Conservation (phyloP, 2,113 vertebrate genomes). For the Coptodon bakossiorum region DNA sequence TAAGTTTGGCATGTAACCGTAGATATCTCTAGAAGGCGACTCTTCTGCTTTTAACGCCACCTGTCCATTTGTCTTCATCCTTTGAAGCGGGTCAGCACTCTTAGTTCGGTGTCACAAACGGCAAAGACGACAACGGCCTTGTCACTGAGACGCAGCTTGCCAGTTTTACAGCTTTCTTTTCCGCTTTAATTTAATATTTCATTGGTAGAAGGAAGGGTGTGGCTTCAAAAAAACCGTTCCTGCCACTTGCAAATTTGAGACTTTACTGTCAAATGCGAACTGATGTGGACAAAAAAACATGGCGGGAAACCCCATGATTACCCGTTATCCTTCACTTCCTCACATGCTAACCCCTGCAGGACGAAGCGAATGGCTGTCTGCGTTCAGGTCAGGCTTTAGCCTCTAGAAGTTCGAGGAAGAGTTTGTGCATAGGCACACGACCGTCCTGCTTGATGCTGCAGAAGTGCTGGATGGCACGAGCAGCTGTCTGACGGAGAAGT, state of each 20-base stretch:
- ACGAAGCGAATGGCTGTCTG: not conserved
- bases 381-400: conserved; percentile 86
- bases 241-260: conserved; percentile 19
- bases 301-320: conserved; percentile 14
- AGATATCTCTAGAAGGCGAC: conserved; percentile 36
- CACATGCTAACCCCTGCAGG: not conserved
- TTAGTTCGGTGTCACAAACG: not conserved
- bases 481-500: conserved; percentile 90
- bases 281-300: conserved; percentile 31
- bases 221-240: not conserved
- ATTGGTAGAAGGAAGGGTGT: not conserved
- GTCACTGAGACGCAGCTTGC: not conserved
- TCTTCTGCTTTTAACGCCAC: conserved; percentile 4
- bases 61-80: not conserved
- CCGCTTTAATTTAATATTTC: not conserved
- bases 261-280: conserved; percentile 11
- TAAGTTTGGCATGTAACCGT: conserved; percentile 41
- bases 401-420: conserved; percentile 98
- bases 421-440: conserved; percentile 99
- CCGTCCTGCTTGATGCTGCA: conserved; percentile 98
- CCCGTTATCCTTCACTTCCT: conserved; percentile 13
- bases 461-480: conserved; percentile 96
- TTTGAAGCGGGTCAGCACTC: not conserved
- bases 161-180: not conserved
- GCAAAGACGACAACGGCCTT: not conserved